phyloP scores from a whole-genome alignment of 2,113 vertebrate species.

The Pogona vitticeps region DNA sequence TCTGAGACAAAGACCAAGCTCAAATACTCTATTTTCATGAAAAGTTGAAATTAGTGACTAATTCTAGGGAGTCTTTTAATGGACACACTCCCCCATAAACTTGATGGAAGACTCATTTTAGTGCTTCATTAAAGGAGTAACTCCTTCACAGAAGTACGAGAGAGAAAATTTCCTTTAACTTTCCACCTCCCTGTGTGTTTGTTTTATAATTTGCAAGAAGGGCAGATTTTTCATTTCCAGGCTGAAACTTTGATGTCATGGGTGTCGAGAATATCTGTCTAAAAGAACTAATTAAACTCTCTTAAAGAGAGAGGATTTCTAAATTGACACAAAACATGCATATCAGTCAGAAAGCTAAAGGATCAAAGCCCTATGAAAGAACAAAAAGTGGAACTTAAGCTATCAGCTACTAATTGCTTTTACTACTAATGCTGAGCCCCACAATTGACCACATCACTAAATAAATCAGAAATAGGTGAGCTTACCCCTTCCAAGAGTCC shows the following conservation, averaged over 20 bases:
- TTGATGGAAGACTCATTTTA: conserved; percentile 31
- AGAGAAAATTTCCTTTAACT: conserved; percentile 36
- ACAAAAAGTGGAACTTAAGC: neutral
- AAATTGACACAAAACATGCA: neutral
- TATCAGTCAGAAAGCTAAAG: neutral
- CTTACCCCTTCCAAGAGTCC: too few species aligned
- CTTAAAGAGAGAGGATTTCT: neutral
- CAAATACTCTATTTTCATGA: conserved; percentile 8
- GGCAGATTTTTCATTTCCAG: conserved; percentile 27
- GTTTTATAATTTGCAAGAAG: neutral
- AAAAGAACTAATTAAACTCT: too few species aligned
- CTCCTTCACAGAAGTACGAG: conserved; percentile 33
- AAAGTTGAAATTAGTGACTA: conserved; percentile 40
- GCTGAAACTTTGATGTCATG: neutral
- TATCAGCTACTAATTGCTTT: neutral
- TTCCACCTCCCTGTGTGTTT: neutral
- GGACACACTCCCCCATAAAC: conserved; percentile 18
- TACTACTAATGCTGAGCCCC: neutral
- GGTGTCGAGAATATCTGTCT: neutral
- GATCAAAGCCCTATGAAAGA: neutral
- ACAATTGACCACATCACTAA: neutral
- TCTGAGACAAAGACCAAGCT: neutral
- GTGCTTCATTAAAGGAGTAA: conserved; percentile 29
- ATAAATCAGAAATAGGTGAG: too few species aligned
- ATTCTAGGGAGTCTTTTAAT: conserved; percentile 27